A percentile compares a stretch with the other conserved stretches of the same genome.
Conservation (phyloP, 2,797 vertebrate genomes). For the Hydrophis major region DNA sequence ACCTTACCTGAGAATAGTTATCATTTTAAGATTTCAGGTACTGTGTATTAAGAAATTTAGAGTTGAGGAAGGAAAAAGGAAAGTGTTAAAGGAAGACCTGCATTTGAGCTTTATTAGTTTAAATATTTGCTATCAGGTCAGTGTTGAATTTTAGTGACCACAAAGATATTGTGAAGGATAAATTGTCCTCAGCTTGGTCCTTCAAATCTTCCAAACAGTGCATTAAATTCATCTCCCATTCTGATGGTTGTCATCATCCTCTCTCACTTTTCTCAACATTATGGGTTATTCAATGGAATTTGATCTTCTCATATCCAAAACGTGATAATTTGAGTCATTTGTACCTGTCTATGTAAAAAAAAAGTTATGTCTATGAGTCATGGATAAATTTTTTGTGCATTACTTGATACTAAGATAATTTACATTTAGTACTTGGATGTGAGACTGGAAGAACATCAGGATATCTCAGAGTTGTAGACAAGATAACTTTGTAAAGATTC, state of each 20-base stretch:
- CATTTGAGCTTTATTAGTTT: not conserved
- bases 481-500: not conserved
- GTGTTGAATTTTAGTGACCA: not conserved
- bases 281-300: not conserved
- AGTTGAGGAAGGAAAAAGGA: not conserved
- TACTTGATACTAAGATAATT: not conserved
- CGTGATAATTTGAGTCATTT: not conserved
- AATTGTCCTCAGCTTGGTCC: not conserved
- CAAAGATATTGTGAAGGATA: not conserved
- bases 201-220: not conserved
- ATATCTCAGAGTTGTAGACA: not conserved
- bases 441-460: not conserved
- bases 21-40: not conserved
- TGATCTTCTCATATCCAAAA: not conserved
- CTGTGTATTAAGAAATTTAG: not conserved
- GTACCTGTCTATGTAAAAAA: not conserved
- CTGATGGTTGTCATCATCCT: not conserved
- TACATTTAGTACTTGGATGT: not conserved
- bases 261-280: not conserved
- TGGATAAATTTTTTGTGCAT: not conserved
- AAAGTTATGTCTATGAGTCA: not conserved
- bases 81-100: not conserved
- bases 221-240: not conserved
- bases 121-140: not conserved
- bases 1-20: not conserved